Percentiles rank a stretch among this genome's conserved stretches.
These are phyloP conservation scores for Platycercus adscitus DNA, from an alignment of 2,113 vertebrate genomes.

Conservation along the genomic window DNA sequence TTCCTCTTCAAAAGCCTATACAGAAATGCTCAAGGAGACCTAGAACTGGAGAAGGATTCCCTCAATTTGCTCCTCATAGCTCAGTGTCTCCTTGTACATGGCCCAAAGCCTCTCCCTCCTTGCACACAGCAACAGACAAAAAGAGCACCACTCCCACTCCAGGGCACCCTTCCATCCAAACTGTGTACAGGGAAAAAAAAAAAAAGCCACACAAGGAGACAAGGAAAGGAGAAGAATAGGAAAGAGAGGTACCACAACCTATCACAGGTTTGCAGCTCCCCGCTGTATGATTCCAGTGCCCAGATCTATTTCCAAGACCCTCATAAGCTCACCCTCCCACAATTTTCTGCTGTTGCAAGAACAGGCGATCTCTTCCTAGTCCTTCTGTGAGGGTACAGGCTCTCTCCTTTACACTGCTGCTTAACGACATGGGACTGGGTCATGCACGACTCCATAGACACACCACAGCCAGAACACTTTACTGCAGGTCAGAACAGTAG, in stretches of 20 bases:
- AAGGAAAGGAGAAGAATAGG: neutral
- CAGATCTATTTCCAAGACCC: fast-evolving
- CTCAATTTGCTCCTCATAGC: neutral
- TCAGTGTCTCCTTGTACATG: fast-evolving
- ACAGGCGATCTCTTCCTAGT: neutral
- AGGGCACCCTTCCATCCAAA: neutral
- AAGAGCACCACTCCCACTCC: neutral
- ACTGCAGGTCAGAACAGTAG: neutral
- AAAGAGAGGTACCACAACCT: neutral
- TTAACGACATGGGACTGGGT: fast-evolving
- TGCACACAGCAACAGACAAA: neutral
- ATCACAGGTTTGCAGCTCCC: neutral
- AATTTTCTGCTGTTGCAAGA: neutral
- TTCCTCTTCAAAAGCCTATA: neutral
- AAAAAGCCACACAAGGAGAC: neutral
- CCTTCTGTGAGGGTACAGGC: neutral
- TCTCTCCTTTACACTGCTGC: neutral
- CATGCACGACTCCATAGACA: fast-evolving
- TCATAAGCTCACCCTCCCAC: fast-evolving
- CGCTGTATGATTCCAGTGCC: neutral
- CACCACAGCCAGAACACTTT: neutral
- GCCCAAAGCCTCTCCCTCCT: neutral
- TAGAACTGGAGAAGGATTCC: neutral
- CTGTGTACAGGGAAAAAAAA: neutral
- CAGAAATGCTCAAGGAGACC: neutral